Evolutionary conservation across 2,113 vertebrate species (phyloP), one percentile per base, ranked within the genome.

Genomic region (Excalfactoria chinensis): DNA sequence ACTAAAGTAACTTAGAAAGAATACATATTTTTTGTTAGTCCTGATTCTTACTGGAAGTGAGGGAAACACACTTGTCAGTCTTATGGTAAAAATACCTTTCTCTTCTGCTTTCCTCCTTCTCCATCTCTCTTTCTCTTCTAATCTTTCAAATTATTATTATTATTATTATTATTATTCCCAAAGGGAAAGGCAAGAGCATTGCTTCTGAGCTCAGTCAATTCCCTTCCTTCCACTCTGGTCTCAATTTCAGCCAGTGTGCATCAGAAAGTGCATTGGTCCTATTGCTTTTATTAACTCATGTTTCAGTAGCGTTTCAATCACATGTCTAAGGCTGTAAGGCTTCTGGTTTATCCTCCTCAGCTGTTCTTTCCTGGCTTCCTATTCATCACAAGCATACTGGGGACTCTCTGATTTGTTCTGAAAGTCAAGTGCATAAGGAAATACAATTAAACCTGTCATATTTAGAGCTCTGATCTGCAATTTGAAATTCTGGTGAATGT

Each of bases 251-350:
- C 63, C 76, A 82, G 59, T 28, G 68, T 59, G 71, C 44, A 92
- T 51, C 60, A 91, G 56, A 93, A 83, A 63, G 28, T 88, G 30
- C 77, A 93, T 88, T 96, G 83, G 81, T 91, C 34, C 68, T 78
- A 5, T 88, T 95, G 21, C 19, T 92, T 88, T 78, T 91, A 89
- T 93, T 88, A 93, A 91, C 58, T 95, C 69, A 26, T 76, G 58
- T 92, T 88, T 72, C 69, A 82, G 59, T 34, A 80, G 46, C 48
- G 76, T 60, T 44, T 70, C 49, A 91, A 91, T 86, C 71, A 89
- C 60, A 66, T 56, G 55, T 94, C 46, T 84, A 76, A 89, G 46
- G 34, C 26, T 94, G 43, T 84, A 76, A 89, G 46, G 34, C 26
- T 60, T 53, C 41, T 37, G 58, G 28, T 77, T 92, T 81, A 21